Evolutionary conservation across 2,888 invertebrate genomes (phyloP), one percentile per base, ranked within the genome.

Genomic region (Bursaphelenchus okinawaensis): DNA sequence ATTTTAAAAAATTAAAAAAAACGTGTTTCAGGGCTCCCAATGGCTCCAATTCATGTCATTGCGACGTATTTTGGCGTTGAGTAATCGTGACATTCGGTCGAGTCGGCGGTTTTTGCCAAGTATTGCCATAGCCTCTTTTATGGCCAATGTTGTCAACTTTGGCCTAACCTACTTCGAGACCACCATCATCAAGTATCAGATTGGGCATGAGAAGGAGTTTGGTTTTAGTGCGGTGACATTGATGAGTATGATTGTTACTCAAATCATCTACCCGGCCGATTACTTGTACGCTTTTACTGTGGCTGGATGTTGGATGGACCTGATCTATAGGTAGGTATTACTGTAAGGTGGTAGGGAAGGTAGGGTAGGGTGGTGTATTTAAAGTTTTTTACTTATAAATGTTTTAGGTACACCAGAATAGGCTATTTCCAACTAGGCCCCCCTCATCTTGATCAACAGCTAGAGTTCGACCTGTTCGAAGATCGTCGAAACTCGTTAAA

Each of bases 231-330:
- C 65, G 60, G 68, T 72, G 8, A 75, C 80, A 2, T 68, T 80
- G 22, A 74, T 79, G 31, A 74, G 71, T 55, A 80, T 80, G 80
- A 80, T 79, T 51, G 78, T 80, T 70, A 81, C 80, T 7, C 80
- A 80, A 56, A 80, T 78, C 12, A 73, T 80, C 29, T 80, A 77
- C 67, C 80, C 80, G 0, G 80, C 80, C 22, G 80, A 80, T 52
- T 80, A 80, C 59, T 65, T 80, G n/a, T 81, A 71, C 65, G 75
- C 75, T 0, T 80, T 80, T 63, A 80, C 80, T 0, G 75, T 74
- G 1, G 73, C 75, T 57, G 80, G 80, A 22, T 80, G 80, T 62
- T 80, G 78, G 67, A 62, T 77, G 65, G 80, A 80, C 58, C 62
- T 80, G 29, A 65, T 80, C 9, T 71, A 77, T n/a, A 64, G 77